A percentile compares a stretch with the other conserved stretches of the same genome.
Evolutionary conservation across 2,888 invertebrate species (phyloP).

Genomic region (Tetranychus truncatus): DNA sequence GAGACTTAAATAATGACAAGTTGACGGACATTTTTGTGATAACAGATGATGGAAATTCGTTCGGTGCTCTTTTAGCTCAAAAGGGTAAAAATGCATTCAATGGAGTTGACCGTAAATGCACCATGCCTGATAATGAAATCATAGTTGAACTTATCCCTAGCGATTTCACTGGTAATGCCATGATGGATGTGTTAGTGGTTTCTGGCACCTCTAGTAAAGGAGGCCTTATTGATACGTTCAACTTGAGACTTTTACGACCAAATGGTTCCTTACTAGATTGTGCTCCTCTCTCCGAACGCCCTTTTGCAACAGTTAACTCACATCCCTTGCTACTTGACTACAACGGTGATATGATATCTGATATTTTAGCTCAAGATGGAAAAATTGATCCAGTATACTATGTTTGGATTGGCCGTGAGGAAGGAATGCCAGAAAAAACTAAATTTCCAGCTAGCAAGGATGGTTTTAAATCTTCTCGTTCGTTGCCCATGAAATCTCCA

Average conservation of each 20-base stretch:
- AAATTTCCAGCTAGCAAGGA: neutral
- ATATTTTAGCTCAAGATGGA: constrained; percentile 51
- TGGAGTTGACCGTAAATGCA: neutral
- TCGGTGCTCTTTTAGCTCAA: neutral
- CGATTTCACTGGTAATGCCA: constrained; percentile 82
- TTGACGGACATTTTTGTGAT: constrained; percentile 75
- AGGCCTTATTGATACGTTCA: neutral
- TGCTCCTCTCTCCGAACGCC: neutral
- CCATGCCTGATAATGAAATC: neutral
- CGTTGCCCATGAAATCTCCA: constrained; percentile 35
- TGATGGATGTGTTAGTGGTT: constrained; percentile 70
- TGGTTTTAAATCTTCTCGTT: neutral
- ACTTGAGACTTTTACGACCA: neutral
- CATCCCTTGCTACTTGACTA: constrained; percentile 68
- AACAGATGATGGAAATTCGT: constrained; percentile 36
- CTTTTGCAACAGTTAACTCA: constrained; percentile 34
- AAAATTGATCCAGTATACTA: constrained; percentile 22
- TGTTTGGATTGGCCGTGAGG: constrained; percentile 19
- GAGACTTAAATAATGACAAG: constrained; percentile 88
- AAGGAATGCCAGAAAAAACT: neutral
- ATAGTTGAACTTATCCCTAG: constrained; percentile 53
- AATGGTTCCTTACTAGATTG: neutral
- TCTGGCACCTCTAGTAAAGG: neutral
- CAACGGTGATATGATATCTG: constrained; percentile 77
- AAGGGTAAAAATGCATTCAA: neutral